These are phyloP conservation scores for Halisarca cf. caerulea DNA, from an alignment of 37 sponge, comb jelly and placozoan genomes.

Conservation along the genomic window DNA sequence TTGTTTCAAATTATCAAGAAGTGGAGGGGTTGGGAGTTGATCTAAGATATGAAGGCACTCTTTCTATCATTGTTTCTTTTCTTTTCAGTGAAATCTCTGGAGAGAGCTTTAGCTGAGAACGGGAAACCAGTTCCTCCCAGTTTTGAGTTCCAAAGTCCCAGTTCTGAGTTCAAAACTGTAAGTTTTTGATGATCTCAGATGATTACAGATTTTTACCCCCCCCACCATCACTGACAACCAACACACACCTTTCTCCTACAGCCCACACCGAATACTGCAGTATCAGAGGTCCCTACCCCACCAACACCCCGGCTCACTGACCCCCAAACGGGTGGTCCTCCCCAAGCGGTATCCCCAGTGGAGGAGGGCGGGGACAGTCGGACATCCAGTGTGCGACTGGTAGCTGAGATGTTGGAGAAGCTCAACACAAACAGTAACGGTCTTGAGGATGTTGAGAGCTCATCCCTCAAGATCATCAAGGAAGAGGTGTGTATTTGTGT, in stretches of 20 bases:
- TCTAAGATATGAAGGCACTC: neutral
- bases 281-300: no score
- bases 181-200: no score
- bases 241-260: no score
- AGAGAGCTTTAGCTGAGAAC: no score
- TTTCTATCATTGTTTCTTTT: neutral
- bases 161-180: no score
- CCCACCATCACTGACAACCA: no score
- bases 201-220: no score
- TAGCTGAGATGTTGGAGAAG: neutral
- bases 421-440: neutral
- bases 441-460: neutral
- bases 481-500: conserved; percentile 8
- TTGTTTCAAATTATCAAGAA: no score
- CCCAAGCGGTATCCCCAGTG: no score
- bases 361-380: neutral
- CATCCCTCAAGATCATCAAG: neutral
- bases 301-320: neutral
- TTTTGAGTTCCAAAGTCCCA: no score
- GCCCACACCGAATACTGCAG: no score
- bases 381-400: neutral
- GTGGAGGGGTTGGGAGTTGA: neutral
- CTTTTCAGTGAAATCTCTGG: no score
- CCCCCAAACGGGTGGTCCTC: neutral
- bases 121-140: neutral